phyloP scores from a whole-genome alignment of 2,797 vertebrate genomes.

The Buphagus erythrorhynchus region DNA sequence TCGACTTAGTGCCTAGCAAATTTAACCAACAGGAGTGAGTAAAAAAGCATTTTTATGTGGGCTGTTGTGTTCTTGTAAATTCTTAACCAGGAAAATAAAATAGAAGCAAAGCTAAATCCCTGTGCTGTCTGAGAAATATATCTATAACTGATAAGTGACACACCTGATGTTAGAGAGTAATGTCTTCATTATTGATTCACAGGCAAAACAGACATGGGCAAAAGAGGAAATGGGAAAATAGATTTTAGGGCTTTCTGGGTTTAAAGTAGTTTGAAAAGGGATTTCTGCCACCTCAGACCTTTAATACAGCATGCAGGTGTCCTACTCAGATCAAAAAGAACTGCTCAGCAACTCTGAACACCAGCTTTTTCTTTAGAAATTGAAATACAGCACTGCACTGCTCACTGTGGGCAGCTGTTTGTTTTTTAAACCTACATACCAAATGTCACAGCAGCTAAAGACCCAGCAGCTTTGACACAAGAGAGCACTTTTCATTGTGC shows the following conservation, averaged over 20 bases:
- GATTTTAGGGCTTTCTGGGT: not conserved
- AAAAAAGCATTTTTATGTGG: not conserved
- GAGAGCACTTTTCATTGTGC: not conserved
- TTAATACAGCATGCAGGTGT: not conserved
- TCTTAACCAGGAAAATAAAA: not conserved
- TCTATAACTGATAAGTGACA: not conserved
- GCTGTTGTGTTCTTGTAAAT: not conserved
- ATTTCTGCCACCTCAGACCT: not conserved
- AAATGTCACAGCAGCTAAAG: not conserved
- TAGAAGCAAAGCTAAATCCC: not conserved
- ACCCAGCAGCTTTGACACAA: not conserved
- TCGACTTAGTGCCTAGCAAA: not conserved
- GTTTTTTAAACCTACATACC: not conserved
- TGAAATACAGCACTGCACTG: not conserved
- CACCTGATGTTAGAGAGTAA: not conserved
- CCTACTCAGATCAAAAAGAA: not conserved
- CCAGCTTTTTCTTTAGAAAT: not conserved
- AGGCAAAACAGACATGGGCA: not conserved
- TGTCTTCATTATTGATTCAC: not conserved
- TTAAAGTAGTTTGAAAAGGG: not conserved
- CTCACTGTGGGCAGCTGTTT: not conserved
- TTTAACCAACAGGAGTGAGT: not conserved
- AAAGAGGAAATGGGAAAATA: not conserved
- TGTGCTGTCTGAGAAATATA: not conserved
- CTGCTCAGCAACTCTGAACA: not conserved